phyloP scores from a whole-genome alignment of 2,888 invertebrate species.

The Ephialtes manifestator region DNA sequence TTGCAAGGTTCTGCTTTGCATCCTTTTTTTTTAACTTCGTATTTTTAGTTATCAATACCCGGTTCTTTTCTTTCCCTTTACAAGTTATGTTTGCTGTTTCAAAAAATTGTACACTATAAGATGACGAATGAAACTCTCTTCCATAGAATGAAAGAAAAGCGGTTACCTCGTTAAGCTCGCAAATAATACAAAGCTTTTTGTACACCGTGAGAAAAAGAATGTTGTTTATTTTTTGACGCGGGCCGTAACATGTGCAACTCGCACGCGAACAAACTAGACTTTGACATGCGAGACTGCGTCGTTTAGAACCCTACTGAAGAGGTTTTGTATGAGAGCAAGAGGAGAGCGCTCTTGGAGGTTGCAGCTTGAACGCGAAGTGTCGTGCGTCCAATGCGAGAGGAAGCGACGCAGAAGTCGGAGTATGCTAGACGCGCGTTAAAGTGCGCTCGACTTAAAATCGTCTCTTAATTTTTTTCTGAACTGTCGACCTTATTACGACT shows the following conservation, averaged over 20 bases:
- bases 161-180: neutral
- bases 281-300: constrained; percentile 56
- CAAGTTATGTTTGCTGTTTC: no score
- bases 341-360: constrained; percentile 53
- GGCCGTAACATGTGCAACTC: constrained; percentile 32
- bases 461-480: constrained; percentile 49
- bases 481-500: constrained; percentile 48
- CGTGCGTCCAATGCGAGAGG: neutral
- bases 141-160: neutral
- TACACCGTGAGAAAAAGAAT: constrained; percentile 9
- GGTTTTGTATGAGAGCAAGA: constrained; percentile 51
- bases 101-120: no score
- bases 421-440: constrained; percentile 41
- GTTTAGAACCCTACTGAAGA: constrained; percentile 58
- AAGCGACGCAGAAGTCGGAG: constrained; percentile 15
- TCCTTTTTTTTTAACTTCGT: no score
- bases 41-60: no score
- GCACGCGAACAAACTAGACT: constrained; percentile 42
- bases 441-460: constrained; percentile 57
- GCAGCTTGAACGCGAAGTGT: constrained; percentile 42
- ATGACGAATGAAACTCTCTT: no score
- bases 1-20: no score
- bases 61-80: no score
- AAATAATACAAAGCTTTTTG: constrained; percentile 28
- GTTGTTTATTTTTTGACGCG: neutral